Conservation (phyloP, 1,140 invertebrate genomes). For the Nymphalis io region DNA sequence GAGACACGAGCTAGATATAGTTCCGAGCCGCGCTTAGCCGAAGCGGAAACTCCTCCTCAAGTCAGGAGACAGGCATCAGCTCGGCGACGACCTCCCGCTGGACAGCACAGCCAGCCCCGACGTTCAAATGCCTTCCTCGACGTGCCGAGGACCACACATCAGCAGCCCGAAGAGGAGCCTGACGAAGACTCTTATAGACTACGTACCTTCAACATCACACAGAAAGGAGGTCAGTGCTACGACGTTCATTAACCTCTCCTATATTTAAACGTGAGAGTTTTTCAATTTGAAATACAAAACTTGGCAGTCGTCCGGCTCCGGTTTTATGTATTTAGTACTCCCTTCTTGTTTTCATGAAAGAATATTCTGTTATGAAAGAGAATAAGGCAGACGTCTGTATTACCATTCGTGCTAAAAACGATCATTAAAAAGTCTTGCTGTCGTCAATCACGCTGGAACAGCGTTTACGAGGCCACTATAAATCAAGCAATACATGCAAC, state of each 20-base stretch:
- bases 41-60: constrained; percentile 80
- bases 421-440: constrained; percentile 38
- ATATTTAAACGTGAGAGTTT: constrained; percentile 67
- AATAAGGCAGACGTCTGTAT: constrained; percentile 11
- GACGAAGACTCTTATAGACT: constrained; percentile 92
- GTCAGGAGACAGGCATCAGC: constrained; percentile 81
- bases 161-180: constrained; percentile 81
- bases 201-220: constrained; percentile 93
- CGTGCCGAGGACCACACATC: constrained; percentile 84
- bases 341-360: constrained; percentile 15
- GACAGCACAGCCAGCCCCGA: constrained; percentile 66
- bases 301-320: constrained; percentile 58
- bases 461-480: constrained; percentile 59
- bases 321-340: constrained; percentile 26
- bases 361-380: constrained; percentile 29
- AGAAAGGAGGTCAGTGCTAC: constrained; percentile 89
- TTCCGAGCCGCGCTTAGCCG: constrained; percentile 82
- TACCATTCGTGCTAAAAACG: constrained; percentile 35
- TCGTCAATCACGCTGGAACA: constrained; percentile 58
- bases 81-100: constrained; percentile 74
- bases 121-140: constrained; percentile 89
- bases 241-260: constrained; percentile 68
- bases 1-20: constrained; percentile 81
- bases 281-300: constrained; percentile 58
- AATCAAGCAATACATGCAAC: constrained; percentile 59